Evolutionary conservation across 2,113 vertebrate species (phyloP), one percentile per base, ranked within the genome.

Genomic region (Rhagologus leucostigma): DNA sequence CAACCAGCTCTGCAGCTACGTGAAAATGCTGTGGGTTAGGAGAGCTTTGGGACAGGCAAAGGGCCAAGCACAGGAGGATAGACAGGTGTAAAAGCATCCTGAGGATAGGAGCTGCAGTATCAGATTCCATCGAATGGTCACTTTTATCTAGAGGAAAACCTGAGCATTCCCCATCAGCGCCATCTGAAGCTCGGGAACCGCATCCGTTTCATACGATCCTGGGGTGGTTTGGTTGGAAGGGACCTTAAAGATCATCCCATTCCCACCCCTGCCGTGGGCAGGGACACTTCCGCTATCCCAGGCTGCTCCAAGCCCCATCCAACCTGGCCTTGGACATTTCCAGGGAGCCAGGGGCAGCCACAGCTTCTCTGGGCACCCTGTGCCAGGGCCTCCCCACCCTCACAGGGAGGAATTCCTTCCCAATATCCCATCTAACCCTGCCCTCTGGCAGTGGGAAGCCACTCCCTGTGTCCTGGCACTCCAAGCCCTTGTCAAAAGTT

Each of bases 341-440:
- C 67, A 65, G 44, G 42, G 59, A 19, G 24, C 12, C 60, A 47
- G 68, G 17, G 27, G 12, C 52, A 81, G n/a, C 50, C 57, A 1
- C 21, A 50, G 59, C 59, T 50, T 3, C 50, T 23, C 76, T 88
- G 75, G 26, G 14, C 16, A 46, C 3, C 46, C 49, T 32, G 30
- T 42, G 57, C 75, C 46, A n/a, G 56, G 44, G 29, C 29, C 44
- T 77, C 12, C 4, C 29, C 30, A 29, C 37, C 37, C 44, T 65
- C 52, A 0, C 22, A n/a, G 27, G 16, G 17, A 37, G 2, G 0
- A 8, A 46, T 46, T 59, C 9, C 41, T 71, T 35, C 77, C 29
- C 53, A 4, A 1, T 2, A 4, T 1, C 39, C 24, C n/a, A 46
- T 3, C 29, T 3, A 9, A 0, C 39, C 44, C 70, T 47, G 47